phyloP scores from a whole-genome alignment of 2,888 invertebrate species.

The Pristionchus entomophagus region DNA sequence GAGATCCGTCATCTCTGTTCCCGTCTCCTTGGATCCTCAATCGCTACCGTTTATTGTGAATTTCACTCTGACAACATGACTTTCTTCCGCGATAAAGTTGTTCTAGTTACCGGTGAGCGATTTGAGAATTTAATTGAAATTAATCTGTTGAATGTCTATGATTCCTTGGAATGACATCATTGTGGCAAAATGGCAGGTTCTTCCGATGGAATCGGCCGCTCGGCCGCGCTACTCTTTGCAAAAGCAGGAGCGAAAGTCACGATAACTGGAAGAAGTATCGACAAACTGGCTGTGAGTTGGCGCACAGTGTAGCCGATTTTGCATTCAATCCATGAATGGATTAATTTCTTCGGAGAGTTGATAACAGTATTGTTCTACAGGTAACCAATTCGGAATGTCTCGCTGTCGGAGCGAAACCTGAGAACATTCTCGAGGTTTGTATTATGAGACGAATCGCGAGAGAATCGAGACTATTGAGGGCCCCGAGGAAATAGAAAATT shows the following conservation, averaged over 20 bases:
- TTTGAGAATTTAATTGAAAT: not conserved
- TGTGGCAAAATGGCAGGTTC: no score
- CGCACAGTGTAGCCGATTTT: no score
- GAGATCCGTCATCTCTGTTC: not conserved
- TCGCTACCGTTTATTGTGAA: no score
- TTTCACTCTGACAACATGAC: not conserved
- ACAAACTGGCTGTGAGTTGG: not conserved
- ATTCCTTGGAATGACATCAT: no score
- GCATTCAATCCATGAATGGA: no score
- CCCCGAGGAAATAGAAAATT: no score
- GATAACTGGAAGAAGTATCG: not conserved
- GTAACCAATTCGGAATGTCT: not conserved
- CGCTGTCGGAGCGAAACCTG: not conserved
- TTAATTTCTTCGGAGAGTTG: no score
- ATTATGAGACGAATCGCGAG: no score
- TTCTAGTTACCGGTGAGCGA: not conserved
- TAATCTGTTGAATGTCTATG: not conserved
- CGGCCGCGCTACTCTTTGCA: not conserved
- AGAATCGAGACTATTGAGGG: no score
- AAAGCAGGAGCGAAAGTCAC: no score
- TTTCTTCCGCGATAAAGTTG: not conserved
- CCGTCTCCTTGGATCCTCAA: not conserved
- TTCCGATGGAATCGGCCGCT: not conserved
- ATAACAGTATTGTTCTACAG: no score
- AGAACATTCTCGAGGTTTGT: not conserved